A percentile compares a stretch with the other conserved stretches of the same genome.
Conservation (phyloP, 2,797 vertebrate genomes). For the Micropoecilia bifurca region DNA sequence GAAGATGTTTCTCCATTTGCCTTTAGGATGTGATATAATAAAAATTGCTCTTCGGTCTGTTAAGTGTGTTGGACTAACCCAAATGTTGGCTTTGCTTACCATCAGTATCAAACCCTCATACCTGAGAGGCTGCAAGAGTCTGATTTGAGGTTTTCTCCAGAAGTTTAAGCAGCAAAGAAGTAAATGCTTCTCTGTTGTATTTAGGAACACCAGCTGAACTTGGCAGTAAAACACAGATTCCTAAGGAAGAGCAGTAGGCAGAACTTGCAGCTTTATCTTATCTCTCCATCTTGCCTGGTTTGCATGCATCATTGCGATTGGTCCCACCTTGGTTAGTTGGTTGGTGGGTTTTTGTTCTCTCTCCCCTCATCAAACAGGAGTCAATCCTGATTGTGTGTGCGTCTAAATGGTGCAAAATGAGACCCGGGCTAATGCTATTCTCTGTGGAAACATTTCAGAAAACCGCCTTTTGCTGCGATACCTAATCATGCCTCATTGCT, state of each 20-base stretch:
- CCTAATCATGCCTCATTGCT: constrained; percentile 66
- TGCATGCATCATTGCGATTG: not conserved
- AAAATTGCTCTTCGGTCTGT: too few relatives aligned
- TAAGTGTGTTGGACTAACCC: too few relatives aligned
- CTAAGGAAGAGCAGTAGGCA: not conserved
- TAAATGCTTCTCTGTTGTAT: not conserved
- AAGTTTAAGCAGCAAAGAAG: too few relatives aligned
- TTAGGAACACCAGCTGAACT: not conserved
- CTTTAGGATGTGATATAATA: too few relatives aligned
- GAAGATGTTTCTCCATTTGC: too few relatives aligned
- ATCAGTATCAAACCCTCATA: too few relatives aligned
- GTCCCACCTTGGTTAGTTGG: not conserved
- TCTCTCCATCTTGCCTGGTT: not conserved
- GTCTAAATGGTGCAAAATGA: constrained; percentile 70
- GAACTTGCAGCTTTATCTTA: not conserved
- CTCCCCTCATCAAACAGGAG: constrained; percentile 59
- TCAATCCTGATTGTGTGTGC: constrained; percentile 79
- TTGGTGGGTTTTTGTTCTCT: constrained; percentile 10
- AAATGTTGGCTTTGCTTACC: too few relatives aligned
- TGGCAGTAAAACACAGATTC: not conserved
- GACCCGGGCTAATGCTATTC: constrained; percentile 69
- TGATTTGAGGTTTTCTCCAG: too few relatives aligned
- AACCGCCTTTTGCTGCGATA: constrained; percentile 65
- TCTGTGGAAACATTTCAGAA: constrained; percentile 67
- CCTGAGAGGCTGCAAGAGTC: too few relatives aligned